These are phyloP conservation scores for Parotocinclus haroldoi DNA, from an alignment of 2,797 vertebrate species.

Conservation along the genomic window DNA sequence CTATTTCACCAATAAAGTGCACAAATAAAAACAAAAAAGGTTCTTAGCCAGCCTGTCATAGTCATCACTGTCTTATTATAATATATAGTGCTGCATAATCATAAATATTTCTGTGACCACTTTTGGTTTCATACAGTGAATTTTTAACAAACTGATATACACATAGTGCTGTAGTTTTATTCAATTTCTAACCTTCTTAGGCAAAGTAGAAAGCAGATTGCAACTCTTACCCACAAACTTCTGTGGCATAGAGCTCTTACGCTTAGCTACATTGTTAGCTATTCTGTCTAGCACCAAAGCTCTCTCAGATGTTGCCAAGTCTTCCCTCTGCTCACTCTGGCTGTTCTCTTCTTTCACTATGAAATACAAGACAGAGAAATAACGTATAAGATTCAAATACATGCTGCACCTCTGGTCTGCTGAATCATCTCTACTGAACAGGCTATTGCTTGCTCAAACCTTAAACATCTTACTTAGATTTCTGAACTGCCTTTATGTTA, in stretches of 20 bases:
- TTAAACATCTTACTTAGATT: too few species aligned
- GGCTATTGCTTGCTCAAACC: too few species aligned
- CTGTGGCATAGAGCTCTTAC: slow-evolving; percentile 99
- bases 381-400: slow-evolving; percentile 64
- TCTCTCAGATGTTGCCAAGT: slow-evolving; percentile 93
- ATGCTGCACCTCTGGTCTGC: slow-evolving; percentile 35
- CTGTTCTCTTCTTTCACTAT: slow-evolving; percentile 98
- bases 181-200: slow-evolving; percentile 35
- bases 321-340: slow-evolving; percentile 97
- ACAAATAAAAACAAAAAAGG: too few species aligned
- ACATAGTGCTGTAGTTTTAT: slow-evolving; percentile 8
- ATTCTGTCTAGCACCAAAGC: slow-evolving; percentile 99
- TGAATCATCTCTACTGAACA: slow-evolving; percentile 10
- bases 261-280: slow-evolving; percentile 99
- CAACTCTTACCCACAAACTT: slow-evolving; percentile 99
- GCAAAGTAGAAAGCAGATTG: slow-evolving; percentile 81
- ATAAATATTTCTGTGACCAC: too few species aligned
- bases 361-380: slow-evolving; percentile 81
- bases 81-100: too few species aligned
- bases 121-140: not conserved
- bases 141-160: not conserved
- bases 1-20: too few species aligned
- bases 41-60: too few species aligned
- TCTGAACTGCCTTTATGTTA: too few species aligned
- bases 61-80: too few species aligned